Evolutionary conservation across 2,113 vertebrate species (phyloP).

Genomic region (Pseudopipra pipra): DNA sequence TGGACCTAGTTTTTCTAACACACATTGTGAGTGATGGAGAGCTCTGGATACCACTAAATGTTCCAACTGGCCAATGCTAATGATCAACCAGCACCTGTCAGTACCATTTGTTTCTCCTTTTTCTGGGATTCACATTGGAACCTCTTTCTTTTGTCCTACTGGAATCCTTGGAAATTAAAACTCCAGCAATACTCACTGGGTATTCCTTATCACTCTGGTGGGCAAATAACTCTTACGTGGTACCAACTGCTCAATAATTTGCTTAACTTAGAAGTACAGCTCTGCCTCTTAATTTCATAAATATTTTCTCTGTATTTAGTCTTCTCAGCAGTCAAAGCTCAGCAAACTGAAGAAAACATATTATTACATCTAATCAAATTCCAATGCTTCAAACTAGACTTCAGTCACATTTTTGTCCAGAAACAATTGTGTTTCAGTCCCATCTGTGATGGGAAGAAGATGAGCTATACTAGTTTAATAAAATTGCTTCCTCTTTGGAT

Average conservation of each 20-base stretch:
- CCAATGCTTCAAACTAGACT: conserved; percentile 36
- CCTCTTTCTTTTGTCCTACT: background rate
- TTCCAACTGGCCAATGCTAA: conserved; percentile 31
- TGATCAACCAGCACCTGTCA: conserved; percentile 21
- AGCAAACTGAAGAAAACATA: conserved; percentile 41
- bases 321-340: conserved; percentile 44
- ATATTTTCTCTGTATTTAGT: conserved; percentile 40
- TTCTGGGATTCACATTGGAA: background rate
- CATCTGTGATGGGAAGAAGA: conserved; percentile 26
- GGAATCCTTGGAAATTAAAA: background rate
- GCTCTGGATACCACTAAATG: background rate
- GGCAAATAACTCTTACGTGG: background rate
- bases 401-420: conserved; percentile 31
- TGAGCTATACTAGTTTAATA: conserved; percentile 12
- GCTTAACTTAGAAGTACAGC: conserved; percentile 14
- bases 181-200: background rate
- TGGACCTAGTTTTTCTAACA: background rate
- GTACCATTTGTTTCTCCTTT: conserved; percentile 27
- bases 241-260: conserved; percentile 23
- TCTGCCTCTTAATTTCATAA: conserved; percentile 37
- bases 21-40: background rate
- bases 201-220: background rate
- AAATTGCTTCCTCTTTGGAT: background rate
- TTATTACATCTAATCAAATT: conserved; percentile 52
- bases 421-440: conserved; percentile 26